phyloP scores from a whole-genome alignment of 1,140 invertebrate genomes.

The Chlorops oryzae region DNA sequence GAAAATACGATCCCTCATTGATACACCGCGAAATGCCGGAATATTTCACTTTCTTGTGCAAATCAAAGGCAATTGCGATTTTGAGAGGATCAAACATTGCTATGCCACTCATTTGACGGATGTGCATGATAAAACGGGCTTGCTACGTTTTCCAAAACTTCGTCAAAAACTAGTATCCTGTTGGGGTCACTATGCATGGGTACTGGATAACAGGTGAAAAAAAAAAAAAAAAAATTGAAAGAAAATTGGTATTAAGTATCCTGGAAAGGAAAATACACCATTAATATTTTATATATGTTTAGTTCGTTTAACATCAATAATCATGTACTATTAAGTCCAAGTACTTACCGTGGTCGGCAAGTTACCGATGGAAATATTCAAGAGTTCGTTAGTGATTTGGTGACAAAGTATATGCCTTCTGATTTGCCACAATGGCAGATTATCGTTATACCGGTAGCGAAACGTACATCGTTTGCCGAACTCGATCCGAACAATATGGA shows the following conservation, averaged over 20 bases:
- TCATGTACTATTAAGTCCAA: slow-evolving; percentile 59
- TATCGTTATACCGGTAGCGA: slow-evolving; percentile 58
- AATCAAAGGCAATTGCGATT: slow-evolving; percentile 53
- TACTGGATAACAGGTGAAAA: slow-evolving; percentile 42
- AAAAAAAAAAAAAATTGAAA: not conserved
- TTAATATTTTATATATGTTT: slow-evolving; percentile 1
- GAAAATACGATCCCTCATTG: slow-evolving; percentile 59
- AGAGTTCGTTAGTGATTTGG: slow-evolving; percentile 71
- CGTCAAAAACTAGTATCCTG: slow-evolving; percentile 55
- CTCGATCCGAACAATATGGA: too few species aligned
- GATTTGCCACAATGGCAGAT: slow-evolving; percentile 73
- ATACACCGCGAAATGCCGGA: slow-evolving; percentile 63
- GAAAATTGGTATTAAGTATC: not conserved
- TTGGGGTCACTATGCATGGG: slow-evolving; percentile 66
- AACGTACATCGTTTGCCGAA: too few species aligned
- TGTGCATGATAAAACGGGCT: slow-evolving; percentile 52
- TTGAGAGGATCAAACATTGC: slow-evolving; percentile 48
- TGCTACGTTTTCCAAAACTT: slow-evolving; percentile 56
- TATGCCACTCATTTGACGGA: slow-evolving; percentile 53
- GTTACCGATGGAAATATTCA: slow-evolving; percentile 68
- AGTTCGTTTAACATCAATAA: slow-evolving; percentile 63
- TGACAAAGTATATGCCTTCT: slow-evolving; percentile 66
- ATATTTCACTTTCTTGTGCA: slow-evolving; percentile 61
- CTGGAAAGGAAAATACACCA: too few species aligned
- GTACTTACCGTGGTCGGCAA: slow-evolving; percentile 58